Base-by-base conservation (phyloP, 2,797 vertebrate genomes). In the Odontamblyopus rebecca region DNA sequence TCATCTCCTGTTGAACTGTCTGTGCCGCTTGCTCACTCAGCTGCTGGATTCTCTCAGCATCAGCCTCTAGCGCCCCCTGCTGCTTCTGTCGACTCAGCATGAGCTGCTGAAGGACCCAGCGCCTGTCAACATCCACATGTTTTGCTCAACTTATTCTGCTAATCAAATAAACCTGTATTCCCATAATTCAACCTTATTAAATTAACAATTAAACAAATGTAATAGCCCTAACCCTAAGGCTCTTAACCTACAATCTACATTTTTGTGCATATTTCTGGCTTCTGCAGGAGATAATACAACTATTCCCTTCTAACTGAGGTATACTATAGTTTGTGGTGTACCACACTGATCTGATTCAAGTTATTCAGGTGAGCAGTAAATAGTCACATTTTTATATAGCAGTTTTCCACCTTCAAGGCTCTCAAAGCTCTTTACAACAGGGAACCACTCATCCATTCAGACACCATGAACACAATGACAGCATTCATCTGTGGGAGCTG, bases 51-150 rank as follows among this genome's bases (percentile, higher is more conserved):
- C 73, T 76, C n/a, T 83, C 86, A 1, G 41, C 70, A 4, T 85
- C 75, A 0, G 57, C 76, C 54, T 87, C 68, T n/a, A 70, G 50
- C 29, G 90, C 85, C 69, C 70, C 83, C 86, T 89, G 93, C 64
- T 88, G 93, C 87, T 92, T 94, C 88, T 95, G 96, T 80, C 77
- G 91, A 53, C 87, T 87, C 87, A 90, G 90, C 89, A 97, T 87
- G 71, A 98, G 76, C 64, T 94, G 94, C 79, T 97, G 95, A 75
- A 99, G 92, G 75, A 99, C 96, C 98, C 98, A 99, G 82, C 97
- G 95, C 79, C 98, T 95, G 80, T 68, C 18, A 8, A 78, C 18
- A 75, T 32, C 38, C 26, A 29, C 6, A 6, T 1, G 19, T 32
- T 16, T n/a, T 9, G 0, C 7, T 11, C 6, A 1, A 19, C 0